These are phyloP conservation scores for Pseudorhombus dupliciocellatus DNA, from an alignment of 2,113 vertebrate species.

Conservation along the genomic window DNA sequence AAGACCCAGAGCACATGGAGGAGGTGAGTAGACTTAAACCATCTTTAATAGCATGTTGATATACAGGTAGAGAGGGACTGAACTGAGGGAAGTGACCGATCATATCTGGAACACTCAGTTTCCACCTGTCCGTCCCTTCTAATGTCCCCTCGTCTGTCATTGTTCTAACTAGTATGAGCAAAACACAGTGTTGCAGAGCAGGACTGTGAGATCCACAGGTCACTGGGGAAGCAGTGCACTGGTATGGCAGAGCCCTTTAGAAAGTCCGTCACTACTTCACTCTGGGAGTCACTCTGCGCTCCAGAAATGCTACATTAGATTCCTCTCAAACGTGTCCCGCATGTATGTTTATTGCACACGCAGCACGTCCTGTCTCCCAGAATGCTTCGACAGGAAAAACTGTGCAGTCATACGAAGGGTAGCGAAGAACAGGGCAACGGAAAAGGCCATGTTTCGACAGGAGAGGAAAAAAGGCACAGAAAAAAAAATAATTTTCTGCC, in stretches of 20 bases:
- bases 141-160: slow-evolving; percentile 11
- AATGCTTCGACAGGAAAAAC: slow-evolving; percentile 38
- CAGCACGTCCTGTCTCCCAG: neutral
- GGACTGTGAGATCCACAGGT: slow-evolving; percentile 43
- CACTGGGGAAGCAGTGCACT: slow-evolving; percentile 67
- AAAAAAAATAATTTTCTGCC: neutral
- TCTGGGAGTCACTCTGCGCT: slow-evolving; percentile 42
- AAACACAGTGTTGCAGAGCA: slow-evolving; percentile 67
- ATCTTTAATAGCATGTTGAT: slow-evolving; percentile 82
- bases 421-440: slow-evolving; percentile 25
- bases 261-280: slow-evolving; percentile 42
- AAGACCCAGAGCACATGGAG: slow-evolving; percentile 44
- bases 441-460: slow-evolving; percentile 1
- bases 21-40: slow-evolving; percentile 71
- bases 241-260: slow-evolving; percentile 76
- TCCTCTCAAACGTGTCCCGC: slow-evolving; percentile 17
- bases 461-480: too few species aligned
- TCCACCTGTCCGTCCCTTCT: slow-evolving; percentile 43
- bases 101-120: slow-evolving; percentile 49
- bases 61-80: slow-evolving; percentile 71
- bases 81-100: slow-evolving; percentile 63
- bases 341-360: neutral
- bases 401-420: slow-evolving; percentile 24
- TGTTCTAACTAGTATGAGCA: slow-evolving; percentile 46
- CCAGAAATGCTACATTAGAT: slow-evolving; percentile 71